Evolutionary conservation across 2,113 vertebrate species (phyloP).

Genomic region (Rhabdomys dilectus): DNA sequence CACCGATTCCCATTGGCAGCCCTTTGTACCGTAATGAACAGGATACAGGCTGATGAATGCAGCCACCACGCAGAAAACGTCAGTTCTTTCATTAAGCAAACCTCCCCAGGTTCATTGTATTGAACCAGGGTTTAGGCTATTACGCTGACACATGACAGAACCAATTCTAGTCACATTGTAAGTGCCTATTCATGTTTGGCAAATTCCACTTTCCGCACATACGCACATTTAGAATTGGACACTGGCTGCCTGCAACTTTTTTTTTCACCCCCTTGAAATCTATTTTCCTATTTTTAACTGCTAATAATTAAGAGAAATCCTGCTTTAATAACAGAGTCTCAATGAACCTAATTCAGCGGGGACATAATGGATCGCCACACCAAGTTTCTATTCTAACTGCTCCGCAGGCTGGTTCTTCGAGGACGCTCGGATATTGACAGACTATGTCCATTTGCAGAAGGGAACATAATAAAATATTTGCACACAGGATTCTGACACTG

Average conservation of each 20-base stretch:
- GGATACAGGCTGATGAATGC: conserved; percentile 96
- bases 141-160: conserved; percentile 98
- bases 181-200: conserved; percentile 95
- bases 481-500: not conserved
- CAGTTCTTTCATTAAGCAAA: conserved; percentile 99
- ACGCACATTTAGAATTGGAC: conserved; percentile 77
- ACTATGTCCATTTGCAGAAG: not conserved
- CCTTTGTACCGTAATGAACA: conserved; percentile 95
- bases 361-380: not conserved
- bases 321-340: conserved; percentile 34
- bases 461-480: conserved; percentile 53
- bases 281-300: conserved; percentile 75
- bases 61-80: conserved; percentile 93
- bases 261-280: not conserved
- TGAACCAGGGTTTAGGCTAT: conserved; percentile 96
- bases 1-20: conserved; percentile 94
- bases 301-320: conserved; percentile 73
- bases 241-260: conserved; percentile 66
- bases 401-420: not conserved
- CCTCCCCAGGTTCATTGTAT: conserved; percentile 96
- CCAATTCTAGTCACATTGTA: conserved; percentile 98
- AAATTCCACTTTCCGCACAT: conserved; percentile 84
- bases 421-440: not conserved
- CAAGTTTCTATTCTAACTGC: not conserved
- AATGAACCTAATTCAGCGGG: conserved; percentile 17